phyloP scores from a whole-genome alignment of 2,113 vertebrate genomes.

The Muntiacus reevesi region DNA sequence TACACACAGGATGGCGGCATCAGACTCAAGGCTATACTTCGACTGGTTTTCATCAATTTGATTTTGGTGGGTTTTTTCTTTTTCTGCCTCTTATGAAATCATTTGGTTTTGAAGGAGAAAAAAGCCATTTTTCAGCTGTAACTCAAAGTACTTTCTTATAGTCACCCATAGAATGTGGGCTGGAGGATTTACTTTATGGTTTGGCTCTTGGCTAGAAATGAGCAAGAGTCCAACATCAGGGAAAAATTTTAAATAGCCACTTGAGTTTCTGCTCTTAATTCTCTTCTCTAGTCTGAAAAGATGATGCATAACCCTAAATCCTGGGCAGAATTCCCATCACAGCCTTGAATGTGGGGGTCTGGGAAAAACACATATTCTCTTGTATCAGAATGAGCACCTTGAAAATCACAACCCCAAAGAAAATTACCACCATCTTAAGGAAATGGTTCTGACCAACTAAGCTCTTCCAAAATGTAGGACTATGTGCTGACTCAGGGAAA shows the following conservation, averaged over 20 bases:
- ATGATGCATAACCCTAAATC: not conserved
- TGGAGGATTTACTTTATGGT: constrained; percentile 21
- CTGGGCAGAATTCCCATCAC: not conserved
- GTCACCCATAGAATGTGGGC: constrained; percentile 28
- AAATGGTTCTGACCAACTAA: not conserved
- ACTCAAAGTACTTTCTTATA: constrained; percentile 45
- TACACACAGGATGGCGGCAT: not conserved
- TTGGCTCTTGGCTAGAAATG: not conserved
- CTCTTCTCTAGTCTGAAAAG: not conserved
- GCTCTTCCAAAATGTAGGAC: constrained; percentile 6
- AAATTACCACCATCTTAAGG: not conserved
- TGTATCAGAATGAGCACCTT: not conserved
- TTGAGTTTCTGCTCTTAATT: not conserved
- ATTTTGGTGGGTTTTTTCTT: not conserved
- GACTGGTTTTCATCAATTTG: constrained; percentile 62
- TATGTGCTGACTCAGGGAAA: constrained; percentile 59
- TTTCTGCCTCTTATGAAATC: constrained; percentile 36
- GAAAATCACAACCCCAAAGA: not conserved
- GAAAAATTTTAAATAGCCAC: not conserved
- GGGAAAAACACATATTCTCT: not conserved
- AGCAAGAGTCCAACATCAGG: not conserved
- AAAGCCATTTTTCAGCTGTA: constrained; percentile 26
- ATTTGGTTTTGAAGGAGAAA: constrained; percentile 39
- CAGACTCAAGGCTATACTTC: constrained; percentile 45
- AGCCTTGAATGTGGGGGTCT: not conserved